These are phyloP conservation scores for Lepidochrysops patricia DNA, from an alignment of 2,888 invertebrate species.

Conservation along the genomic window DNA sequence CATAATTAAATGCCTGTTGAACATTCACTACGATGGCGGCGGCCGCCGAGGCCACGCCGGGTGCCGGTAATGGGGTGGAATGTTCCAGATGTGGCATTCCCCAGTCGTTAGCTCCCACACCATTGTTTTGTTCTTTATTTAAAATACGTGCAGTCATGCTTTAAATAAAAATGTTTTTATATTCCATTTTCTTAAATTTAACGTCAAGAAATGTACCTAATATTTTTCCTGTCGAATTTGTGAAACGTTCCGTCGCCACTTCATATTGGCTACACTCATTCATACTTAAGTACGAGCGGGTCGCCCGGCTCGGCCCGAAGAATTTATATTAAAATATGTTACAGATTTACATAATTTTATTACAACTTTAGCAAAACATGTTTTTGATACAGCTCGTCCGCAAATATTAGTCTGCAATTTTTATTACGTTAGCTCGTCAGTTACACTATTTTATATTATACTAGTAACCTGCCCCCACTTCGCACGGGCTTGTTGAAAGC, in stretches of 20 bases:
- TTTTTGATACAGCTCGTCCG: not conserved
- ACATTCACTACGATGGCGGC: not conserved
- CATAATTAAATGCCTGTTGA: not conserved
- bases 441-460: too few species aligned
- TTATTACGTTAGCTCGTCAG: not conserved
- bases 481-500: too few species aligned
- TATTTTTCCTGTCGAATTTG: not conserved
- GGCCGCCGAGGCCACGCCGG: not conserved
- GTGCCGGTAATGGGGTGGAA: not conserved
- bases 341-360: not conserved
- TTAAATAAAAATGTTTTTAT: not conserved
- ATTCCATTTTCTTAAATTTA: not conserved
- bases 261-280: not conserved
- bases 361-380: not conserved
- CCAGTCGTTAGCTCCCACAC: not conserved
- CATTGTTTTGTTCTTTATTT: not conserved
- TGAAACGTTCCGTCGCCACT: not conserved
- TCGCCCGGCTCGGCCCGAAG: not conserved
- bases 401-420: not conserved
- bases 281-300: not conserved
- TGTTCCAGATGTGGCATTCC: not conserved
- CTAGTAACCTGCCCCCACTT: too few species aligned
- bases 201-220: not conserved
- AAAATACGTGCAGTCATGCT: not conserved
- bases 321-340: not conserved